phyloP scores from a whole-genome alignment of 2,797 vertebrate genomes.

The Ctenochaetus hawaiiensis region DNA sequence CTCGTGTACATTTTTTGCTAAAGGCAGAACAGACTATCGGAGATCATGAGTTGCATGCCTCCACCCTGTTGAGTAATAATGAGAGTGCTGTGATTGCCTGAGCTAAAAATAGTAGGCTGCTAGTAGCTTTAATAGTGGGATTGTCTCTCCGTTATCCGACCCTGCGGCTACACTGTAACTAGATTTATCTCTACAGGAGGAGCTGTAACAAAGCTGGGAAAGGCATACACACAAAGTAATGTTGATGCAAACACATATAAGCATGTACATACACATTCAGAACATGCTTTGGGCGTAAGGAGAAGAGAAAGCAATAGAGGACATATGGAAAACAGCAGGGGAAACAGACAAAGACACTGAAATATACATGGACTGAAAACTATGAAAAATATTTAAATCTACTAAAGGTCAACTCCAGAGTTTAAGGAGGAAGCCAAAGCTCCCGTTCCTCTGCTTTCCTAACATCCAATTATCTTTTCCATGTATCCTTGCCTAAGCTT shows the following conservation, averaged over 20 bases:
- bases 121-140: slow-evolving; percentile 54
- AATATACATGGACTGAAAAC: neutral
- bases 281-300: neutral
- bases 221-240: slow-evolving; percentile 12
- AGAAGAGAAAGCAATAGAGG: slow-evolving; percentile 18
- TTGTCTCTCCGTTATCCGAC: slow-evolving; percentile 42
- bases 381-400: slow-evolving; percentile 19
- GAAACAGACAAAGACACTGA: neutral
- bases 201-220: slow-evolving; percentile 24
- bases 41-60: slow-evolving; percentile 67
- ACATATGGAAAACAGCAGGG: slow-evolving; percentile 1
- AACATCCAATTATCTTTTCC: slow-evolving; percentile 59
- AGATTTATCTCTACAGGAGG: slow-evolving; percentile 46
- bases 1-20: slow-evolving; percentile 40
- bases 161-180: slow-evolving; percentile 55
- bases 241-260: slow-evolving; percentile 19
- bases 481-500: slow-evolving; percentile 1
- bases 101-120: slow-evolving; percentile 73
- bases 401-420: slow-evolving; percentile 54
- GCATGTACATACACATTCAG: neutral
- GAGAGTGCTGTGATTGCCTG: slow-evolving; percentile 66
- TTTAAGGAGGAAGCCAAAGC: slow-evolving; percentile 33
- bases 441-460: slow-evolving; percentile 22
- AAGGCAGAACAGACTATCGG: slow-evolving; percentile 58
- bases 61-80: slow-evolving; percentile 70